Evolutionary conservation across 2,797 vertebrate species (phyloP).

Genomic region (Sebastes trivittatus): DNA sequence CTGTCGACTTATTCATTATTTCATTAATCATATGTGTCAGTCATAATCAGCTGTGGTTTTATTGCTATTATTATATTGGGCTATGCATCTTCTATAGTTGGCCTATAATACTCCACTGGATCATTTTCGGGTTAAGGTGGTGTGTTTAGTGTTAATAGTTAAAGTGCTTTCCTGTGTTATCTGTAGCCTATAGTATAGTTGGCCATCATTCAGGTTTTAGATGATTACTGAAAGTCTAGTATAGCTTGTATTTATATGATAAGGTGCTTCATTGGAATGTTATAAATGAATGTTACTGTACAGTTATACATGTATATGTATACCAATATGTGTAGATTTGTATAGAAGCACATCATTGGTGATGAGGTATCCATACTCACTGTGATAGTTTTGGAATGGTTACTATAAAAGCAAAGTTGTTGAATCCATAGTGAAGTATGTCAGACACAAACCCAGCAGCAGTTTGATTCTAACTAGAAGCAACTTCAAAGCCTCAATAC

Average conservation of each 20-base stretch:
- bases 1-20: too few relatives aligned
- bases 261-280: neutral
- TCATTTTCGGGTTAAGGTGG: accelerated
- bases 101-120: too few relatives aligned
- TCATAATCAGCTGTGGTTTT: too few relatives aligned
- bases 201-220: too few relatives aligned
- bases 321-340: neutral
- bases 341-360: neutral
- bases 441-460: slow-evolving; percentile 1
- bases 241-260: neutral
- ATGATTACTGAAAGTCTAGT: neutral
- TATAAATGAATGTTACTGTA: neutral
- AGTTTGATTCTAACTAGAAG: slow-evolving; percentile 31
- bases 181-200: accelerated
- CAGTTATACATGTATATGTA: neutral
- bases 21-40: too few relatives aligned
- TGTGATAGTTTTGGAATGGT: neutral
- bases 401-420: neutral
- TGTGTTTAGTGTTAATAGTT: too few relatives aligned
- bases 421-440: neutral
- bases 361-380: neutral
- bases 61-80: accelerated
- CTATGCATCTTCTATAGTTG: too few relatives aligned
- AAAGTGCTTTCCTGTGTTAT: accelerated
- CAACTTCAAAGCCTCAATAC: slow-evolving; percentile 38